phyloP scores from a whole-genome alignment of 2,113 vertebrate species.

The Pogona vitticeps region DNA sequence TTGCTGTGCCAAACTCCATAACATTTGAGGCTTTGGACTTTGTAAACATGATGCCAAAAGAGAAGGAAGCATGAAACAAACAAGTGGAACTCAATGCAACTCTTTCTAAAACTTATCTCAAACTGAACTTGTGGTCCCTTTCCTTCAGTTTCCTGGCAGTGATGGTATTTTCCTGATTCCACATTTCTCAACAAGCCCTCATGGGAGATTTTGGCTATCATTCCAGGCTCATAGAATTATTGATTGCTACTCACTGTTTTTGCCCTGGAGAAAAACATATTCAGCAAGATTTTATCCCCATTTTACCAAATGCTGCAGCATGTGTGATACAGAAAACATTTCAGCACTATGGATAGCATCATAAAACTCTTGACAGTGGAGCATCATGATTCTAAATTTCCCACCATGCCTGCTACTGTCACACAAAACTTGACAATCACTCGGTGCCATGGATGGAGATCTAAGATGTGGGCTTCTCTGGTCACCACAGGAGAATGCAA shows the following conservation, averaged over 20 bases:
- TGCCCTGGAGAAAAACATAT: not conserved
- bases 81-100: not conserved
- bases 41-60: not conserved
- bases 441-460: no score
- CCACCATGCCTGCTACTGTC: no score
- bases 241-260: not conserved
- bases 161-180: not conserved
- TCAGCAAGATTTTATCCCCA: no score
- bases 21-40: not conserved
- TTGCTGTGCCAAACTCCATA: not conserved
- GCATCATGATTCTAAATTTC: no score
- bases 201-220: not conserved
- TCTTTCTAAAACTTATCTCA: not conserved
- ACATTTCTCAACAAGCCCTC: not conserved
- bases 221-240: not conserved
- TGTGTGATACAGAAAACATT: no score
- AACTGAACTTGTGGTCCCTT: not conserved
- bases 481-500: no score
- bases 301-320: no score
- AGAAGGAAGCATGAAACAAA: not conserved
- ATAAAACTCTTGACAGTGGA: no score
- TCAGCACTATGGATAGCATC: no score
- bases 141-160: not conserved
- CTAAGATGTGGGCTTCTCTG: no score
- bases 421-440: no score